Evolutionary conservation across 2,888 invertebrate species (phyloP), one percentile per base, ranked within the genome.

Genomic region (Ophioninae sp.): DNA sequence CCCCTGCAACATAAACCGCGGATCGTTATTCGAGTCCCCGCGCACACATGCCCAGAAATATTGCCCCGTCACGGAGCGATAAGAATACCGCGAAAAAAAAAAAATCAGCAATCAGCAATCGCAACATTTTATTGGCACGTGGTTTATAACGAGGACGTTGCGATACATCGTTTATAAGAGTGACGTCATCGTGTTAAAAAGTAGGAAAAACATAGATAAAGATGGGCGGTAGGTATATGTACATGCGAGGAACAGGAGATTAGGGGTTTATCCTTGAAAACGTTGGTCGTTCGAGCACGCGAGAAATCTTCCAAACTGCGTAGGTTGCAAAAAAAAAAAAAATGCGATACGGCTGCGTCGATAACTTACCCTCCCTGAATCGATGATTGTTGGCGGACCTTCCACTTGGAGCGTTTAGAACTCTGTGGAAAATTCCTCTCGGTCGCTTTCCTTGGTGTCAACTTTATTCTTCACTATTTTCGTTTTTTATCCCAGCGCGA

Each of bases 331-430:
- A 5, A 50, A 23, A 0, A 0, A 20, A 23, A 23, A 30, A 44
- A 17, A 44, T 13, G 10, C 44, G 13, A 6, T 50, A 13, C 13
- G 30, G 30, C 30, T 30, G 30, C 13, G 50, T 50, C 50, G 23
- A 7, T 13, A 50, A 88, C 90, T 89, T 79, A 90, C 90, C 90
- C 90, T 89, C 90, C 89, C 83, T 82, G 86, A 86, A 82, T 88
- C 87, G 67, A 89, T 88, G 62, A 83, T 74, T 77, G 69, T 76
- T 76, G 77, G 57, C 85, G 82, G 84, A 82, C 70, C 79, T 85
- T 88, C 88, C 88, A 88, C 89, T 86, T 82, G 88, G 82, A 77
- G 72, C 77, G 84, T 65, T 10, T 62, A 85, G 65, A 70, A 81
- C 64, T 74, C 70, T 7, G 41, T 74, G 65, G 23, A 50, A 67